Percentiles rank a stretch among this genome's conserved stretches.
These are phyloP conservation scores for Rallus crepitans DNA, from an alignment of 2,797 vertebrate genomes.

Conservation along the genomic window DNA sequence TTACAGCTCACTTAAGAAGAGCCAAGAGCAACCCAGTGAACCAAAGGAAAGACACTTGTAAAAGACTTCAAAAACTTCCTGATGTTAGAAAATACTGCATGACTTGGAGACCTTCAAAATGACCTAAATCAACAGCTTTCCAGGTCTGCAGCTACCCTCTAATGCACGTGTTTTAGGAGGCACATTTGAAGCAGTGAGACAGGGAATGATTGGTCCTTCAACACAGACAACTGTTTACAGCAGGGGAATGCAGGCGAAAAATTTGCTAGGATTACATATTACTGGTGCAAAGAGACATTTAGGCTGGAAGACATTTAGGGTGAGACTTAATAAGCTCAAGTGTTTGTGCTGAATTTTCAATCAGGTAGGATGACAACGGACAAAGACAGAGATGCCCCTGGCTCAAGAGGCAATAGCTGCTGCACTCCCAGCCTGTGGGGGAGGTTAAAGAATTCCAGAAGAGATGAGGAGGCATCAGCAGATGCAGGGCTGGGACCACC, in stretches of 20 bases:
- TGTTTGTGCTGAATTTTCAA: neutral
- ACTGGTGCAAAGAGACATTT: neutral
- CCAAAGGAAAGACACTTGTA: neutral
- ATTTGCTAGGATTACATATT: neutral
- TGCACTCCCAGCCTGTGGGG: neutral
- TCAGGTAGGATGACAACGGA: neutral
- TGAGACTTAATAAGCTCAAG: neutral
- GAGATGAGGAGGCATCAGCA: neutral
- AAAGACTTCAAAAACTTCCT: neutral
- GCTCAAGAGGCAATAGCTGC: neutral
- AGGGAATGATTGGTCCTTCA: neutral
- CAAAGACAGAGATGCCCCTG: neutral
- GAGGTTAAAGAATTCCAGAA: neutral
- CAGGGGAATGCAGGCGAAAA: neutral
- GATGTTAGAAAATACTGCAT: neutral
- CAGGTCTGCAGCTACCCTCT: neutral
- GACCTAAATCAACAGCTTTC: neutral
- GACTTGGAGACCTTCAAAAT: neutral
- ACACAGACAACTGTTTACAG: neutral
- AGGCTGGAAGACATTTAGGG: neutral
- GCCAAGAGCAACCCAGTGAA: neutral
- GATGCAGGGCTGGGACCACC: neutral
- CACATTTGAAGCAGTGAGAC: neutral
- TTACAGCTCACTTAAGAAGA: neutral
- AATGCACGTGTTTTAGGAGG: neutral